A percentile compares a stretch with the other conserved stretches of the same genome.
phyloP scores from a whole-genome alignment of 1,140 invertebrate genomes.

The Drosophila mojavensis region DNA sequence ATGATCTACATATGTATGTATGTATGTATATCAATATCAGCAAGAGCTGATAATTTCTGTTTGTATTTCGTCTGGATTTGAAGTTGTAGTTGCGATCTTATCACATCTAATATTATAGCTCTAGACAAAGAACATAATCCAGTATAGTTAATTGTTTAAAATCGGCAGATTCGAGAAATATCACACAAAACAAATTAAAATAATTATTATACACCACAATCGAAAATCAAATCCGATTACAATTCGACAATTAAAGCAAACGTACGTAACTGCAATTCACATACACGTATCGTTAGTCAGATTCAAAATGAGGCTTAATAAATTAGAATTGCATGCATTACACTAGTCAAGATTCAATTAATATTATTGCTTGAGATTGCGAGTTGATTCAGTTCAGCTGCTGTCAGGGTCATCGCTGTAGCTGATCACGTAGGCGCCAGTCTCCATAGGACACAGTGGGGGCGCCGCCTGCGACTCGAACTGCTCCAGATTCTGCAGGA shows the following conservation, averaged over 20 bases:
- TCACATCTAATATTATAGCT: slow-evolving; percentile 20
- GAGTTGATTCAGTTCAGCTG: slow-evolving; percentile 51
- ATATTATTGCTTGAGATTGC: slow-evolving; percentile 6
- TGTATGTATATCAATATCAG: no score
- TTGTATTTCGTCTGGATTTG: not conserved
- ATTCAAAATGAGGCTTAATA: slow-evolving; percentile 13
- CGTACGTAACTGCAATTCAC: slow-evolving; percentile 25
- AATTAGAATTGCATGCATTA: slow-evolving; percentile 10
- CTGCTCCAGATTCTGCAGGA: slow-evolving; percentile 60
- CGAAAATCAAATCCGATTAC: not conserved
- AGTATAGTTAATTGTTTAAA: slow-evolving; percentile 45
- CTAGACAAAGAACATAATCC: slow-evolving; percentile 6
- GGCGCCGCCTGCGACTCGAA: slow-evolving; percentile 46
- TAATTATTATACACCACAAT: slow-evolving; percentile 7
- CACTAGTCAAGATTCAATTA: slow-evolving; percentile 11
- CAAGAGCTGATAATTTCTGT: not conserved
- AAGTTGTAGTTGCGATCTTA: slow-evolving; percentile 10
- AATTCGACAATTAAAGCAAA: slow-evolving; percentile 11
- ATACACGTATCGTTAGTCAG: slow-evolving; percentile 5
- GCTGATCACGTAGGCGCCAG: slow-evolving; percentile 58
- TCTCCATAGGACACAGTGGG: slow-evolving; percentile 73
- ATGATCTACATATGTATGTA: no score
- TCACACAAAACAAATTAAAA: slow-evolving; percentile 57
- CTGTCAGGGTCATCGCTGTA: slow-evolving; percentile 25
- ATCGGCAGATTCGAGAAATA: slow-evolving; percentile 44